These are phyloP conservation scores for Xiphorhynchus erythropygius DNA, from an alignment of 2,797 vertebrate species.

Conservation along the genomic window DNA sequence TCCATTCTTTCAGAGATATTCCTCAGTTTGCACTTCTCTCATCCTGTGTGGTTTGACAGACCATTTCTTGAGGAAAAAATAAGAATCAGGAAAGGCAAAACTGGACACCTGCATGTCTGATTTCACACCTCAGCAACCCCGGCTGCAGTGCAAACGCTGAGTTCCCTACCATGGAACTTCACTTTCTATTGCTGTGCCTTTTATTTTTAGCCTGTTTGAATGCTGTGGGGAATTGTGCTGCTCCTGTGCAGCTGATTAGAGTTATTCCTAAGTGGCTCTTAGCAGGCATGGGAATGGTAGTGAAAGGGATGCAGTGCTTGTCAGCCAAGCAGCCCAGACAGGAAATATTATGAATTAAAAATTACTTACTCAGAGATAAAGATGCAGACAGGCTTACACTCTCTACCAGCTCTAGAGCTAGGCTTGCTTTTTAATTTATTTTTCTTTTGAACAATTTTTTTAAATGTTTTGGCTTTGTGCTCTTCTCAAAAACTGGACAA, in stretches of 20 bases:
- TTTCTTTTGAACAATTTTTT: neutral
- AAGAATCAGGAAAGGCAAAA: neutral
- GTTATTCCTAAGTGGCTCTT: conserved; percentile 32
- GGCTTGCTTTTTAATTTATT: neutral
- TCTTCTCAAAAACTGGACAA: neutral
- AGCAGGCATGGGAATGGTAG: conserved; percentile 17
- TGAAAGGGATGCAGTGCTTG: neutral
- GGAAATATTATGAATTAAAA: conserved; percentile 34
- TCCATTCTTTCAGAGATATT: neutral
- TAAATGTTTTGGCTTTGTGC: neutral
- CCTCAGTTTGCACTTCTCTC: neutral
- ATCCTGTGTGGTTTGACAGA: neutral
- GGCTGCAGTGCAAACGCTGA: neutral
- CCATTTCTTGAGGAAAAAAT: neutral
- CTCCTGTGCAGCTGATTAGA: conserved; percentile 18
- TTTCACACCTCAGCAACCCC: neutral
- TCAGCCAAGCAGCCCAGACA: neutral
- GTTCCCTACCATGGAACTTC: neutral
- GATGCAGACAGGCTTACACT: neutral
- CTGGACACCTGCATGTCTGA: neutral
- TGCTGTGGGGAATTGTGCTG: neutral
- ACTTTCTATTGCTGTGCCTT: neutral
- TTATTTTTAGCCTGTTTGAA: conserved; percentile 6
- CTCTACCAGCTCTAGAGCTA: neutral
- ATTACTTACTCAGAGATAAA: neutral